These are phyloP conservation scores for Balaeniceps rex DNA, from an alignment of 2,113 vertebrate genomes.

Conservation along the genomic window DNA sequence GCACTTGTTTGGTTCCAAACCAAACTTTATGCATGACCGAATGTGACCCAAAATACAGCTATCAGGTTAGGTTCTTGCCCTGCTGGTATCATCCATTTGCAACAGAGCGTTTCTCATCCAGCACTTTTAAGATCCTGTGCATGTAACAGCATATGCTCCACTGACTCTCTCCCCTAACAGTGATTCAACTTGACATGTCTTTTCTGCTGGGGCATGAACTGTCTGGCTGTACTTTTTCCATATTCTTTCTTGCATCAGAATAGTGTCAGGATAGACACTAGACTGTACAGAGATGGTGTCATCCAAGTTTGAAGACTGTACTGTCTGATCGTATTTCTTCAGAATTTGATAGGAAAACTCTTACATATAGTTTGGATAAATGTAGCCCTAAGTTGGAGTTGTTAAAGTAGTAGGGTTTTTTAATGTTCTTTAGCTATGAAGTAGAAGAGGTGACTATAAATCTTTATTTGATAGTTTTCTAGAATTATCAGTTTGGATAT, in stretches of 20 bases:
- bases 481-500: not conserved
- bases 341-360: not conserved
- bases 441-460: not conserved
- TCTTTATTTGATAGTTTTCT: not conserved
- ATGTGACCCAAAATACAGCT: not conserved
- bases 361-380: not conserved
- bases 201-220: not conserved
- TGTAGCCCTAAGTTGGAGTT: not conserved
- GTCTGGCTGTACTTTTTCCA: not conserved
- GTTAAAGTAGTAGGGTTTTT: not conserved
- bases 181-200: not conserved
- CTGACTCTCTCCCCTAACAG: not conserved
- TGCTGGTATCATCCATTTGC: not conserved
- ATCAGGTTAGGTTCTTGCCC: not conserved
- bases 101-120: not conserved
- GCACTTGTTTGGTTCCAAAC: not conserved
- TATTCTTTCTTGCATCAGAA: not conserved
- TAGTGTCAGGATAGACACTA: not conserved
- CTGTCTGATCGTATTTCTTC: not conserved
- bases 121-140: not conserved
- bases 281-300: not conserved
- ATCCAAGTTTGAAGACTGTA: not conserved
- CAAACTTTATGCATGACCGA: not conserved
- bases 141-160: not conserved
- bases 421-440: not conserved